Evolutionary conservation across 2,888 invertebrate species (phyloP).

Genomic region (Protodeltote pygarga): DNA sequence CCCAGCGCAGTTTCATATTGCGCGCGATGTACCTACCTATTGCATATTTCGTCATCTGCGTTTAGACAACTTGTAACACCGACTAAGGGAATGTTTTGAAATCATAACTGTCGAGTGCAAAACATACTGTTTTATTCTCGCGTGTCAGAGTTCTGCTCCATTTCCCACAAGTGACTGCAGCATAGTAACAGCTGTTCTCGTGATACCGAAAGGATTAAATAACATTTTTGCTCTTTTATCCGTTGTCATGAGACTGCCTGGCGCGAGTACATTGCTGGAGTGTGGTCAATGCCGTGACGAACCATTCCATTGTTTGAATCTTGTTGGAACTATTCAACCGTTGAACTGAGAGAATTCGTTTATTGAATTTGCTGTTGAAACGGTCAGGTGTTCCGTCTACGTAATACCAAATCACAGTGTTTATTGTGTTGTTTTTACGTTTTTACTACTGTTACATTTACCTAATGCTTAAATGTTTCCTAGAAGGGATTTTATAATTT

Average conservation of each 20-base stretch:
- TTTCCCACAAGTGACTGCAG: slow-evolving; percentile 20
- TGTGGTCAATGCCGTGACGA: slow-evolving; percentile 64
- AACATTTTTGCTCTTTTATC: slow-evolving; percentile 12
- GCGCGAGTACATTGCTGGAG: slow-evolving; percentile 43
- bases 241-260: slow-evolving; percentile 56
- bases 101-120: slow-evolving; percentile 8
- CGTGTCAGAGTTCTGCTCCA: slow-evolving; percentile 27
- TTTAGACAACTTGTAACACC: background rate
- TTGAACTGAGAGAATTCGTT: slow-evolving; percentile 34
- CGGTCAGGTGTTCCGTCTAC: slow-evolving; percentile 30
- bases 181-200: slow-evolving; percentile 31
- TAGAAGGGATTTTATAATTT: no score
- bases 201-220: slow-evolving; percentile 24
- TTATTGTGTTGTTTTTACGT: no score
- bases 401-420: slow-evolving; percentile 1
- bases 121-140: slow-evolving; percentile 19
- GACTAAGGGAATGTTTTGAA: slow-evolving; percentile 15
- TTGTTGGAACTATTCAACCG: slow-evolving; percentile 51
- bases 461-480: no score
- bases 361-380: slow-evolving; percentile 23
- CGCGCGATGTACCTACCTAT: no score
- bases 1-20: no score
- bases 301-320: slow-evolving; percentile 51
- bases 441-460: no score
- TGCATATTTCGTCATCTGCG: slow-evolving; percentile 15